phyloP scores from a whole-genome alignment of 2,888 invertebrate genomes.

The Eudasyphora cyanicolor region DNA sequence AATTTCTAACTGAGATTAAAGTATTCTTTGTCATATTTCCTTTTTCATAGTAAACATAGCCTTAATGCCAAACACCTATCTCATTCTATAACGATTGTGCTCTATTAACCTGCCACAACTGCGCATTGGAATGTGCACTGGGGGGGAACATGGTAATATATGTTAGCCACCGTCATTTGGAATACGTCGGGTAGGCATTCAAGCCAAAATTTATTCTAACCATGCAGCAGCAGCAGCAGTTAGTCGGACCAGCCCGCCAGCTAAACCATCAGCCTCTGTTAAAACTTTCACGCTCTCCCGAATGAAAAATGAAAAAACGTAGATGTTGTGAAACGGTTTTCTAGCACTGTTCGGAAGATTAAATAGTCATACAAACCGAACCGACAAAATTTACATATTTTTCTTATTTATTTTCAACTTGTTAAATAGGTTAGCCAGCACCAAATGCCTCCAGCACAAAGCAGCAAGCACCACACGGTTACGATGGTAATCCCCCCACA shows the following conservation, averaged over 20 bases:
- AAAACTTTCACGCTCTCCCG: not conserved
- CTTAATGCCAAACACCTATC: not conserved
- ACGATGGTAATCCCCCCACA: not conserved
- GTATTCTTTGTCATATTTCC: too few relatives aligned
- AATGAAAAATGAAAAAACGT: not conserved
- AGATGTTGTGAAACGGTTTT: not conserved
- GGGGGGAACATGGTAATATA: not conserved
- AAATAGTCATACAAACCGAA: constrained; percentile 8
- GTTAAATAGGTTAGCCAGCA: constrained; percentile 59
- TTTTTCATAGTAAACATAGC: too few relatives aligned
- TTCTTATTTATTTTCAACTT: constrained; percentile 55
- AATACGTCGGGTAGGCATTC: not conserved
- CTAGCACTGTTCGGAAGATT: not conserved
- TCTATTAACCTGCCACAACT: not conserved
- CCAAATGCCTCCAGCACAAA: not conserved
- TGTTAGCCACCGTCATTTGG: not conserved
- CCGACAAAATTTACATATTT: constrained; percentile 55
- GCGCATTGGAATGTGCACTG: not conserved
- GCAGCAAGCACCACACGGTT: not conserved
- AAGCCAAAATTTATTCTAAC: not conserved
- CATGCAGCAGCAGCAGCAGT: not conserved
- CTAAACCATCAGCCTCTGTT: not conserved
- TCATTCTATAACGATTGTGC: too few relatives aligned
- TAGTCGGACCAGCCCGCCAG: not conserved
- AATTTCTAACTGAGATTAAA: too few relatives aligned